Evolutionary conservation across 2,113 vertebrate genomes (phyloP).

Genomic region (Noturus placidus): DNA sequence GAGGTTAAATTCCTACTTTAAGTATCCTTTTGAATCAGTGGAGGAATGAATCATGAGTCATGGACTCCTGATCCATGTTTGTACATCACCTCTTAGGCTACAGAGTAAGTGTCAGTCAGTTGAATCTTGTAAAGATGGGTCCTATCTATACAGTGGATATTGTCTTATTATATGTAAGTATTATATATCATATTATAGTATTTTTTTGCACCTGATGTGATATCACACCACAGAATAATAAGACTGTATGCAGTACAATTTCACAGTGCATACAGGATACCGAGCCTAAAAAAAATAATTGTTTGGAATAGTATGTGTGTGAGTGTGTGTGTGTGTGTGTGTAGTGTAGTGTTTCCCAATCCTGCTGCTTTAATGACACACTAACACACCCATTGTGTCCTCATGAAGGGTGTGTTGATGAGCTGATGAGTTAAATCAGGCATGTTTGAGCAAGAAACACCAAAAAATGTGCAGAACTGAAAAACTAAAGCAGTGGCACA

Average conservation of each 20-base stretch:
- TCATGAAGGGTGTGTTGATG: conserved; percentile 31
- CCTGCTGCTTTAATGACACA: conserved; percentile 11
- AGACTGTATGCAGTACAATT: background rate
- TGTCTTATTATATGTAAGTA: too few relatives aligned
- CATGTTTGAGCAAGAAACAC: conserved; percentile 25
- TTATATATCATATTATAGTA: too few relatives aligned
- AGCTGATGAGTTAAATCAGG: conserved; percentile 23
- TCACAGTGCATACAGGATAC: background rate
- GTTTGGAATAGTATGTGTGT: background rate
- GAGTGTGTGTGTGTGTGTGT: background rate
- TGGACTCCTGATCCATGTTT: background rate
- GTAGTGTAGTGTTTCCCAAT: conserved; percentile 1
- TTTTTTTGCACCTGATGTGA: background rate
- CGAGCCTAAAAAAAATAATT: background rate
- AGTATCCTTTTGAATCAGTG: background rate
- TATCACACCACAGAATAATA: background rate
- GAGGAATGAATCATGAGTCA: background rate
- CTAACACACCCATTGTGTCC: conserved; percentile 25
- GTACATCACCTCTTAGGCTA: background rate
- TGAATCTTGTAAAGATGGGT: background rate
- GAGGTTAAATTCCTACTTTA: background rate
- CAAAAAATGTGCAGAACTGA: conserved; percentile 10
- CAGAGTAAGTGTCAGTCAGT: background rate
- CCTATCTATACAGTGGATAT: background rate
- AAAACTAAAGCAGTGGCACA: background rate